phyloP scores from a whole-genome alignment of 2,888 invertebrate genomes.

The Drosophila dives region DNA sequence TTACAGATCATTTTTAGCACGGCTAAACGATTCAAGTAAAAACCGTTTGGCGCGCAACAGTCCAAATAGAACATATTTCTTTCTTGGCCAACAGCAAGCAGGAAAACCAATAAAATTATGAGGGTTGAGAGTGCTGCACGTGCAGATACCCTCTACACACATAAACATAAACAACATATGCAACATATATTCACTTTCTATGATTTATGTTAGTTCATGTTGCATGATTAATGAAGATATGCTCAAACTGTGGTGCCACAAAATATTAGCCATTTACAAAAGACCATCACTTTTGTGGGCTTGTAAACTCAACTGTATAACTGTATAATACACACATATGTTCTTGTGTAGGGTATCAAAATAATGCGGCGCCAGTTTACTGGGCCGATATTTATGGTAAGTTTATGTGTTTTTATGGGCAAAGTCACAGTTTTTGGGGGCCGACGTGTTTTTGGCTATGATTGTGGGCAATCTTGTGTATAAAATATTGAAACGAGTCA shows the following conservation, averaged over 20 bases:
- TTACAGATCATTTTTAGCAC: slow-evolving; percentile 65
- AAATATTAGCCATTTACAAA: not conserved
- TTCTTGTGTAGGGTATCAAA: slow-evolving; percentile 34
- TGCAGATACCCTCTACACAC: slow-evolving; percentile 4
- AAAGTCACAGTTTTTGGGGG: slow-evolving; percentile 36
- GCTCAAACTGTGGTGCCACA: not conserved
- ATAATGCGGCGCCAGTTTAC: slow-evolving; percentile 49
- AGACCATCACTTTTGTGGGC: not conserved
- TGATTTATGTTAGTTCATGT: slow-evolving; percentile 6
- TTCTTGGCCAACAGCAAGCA: slow-evolving; percentile 9
- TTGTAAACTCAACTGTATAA: slow-evolving; percentile 26
- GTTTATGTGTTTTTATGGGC: slow-evolving; percentile 69
- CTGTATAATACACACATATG: slow-evolving; percentile 4
- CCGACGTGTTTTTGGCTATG: slow-evolving; percentile 46
- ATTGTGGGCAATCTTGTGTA: slow-evolving; percentile 56
- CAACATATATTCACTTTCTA: not conserved
- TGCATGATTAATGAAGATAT: slow-evolving; percentile 9
- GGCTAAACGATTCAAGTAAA: slow-evolving; percentile 22
- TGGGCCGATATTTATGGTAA: slow-evolving; percentile 64
- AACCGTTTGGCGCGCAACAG: slow-evolving; percentile 38
- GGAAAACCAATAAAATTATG: slow-evolving; percentile 25
- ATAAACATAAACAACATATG: not conserved
- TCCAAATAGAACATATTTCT: slow-evolving; percentile 49
- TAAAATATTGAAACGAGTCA: slow-evolving; percentile 58
- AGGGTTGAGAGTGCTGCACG: slow-evolving; percentile 1